Evolutionary conservation across 2,888 invertebrate genomes (phyloP), one percentile per base, ranked within the genome.

Genomic region (Cheilosia soror): DNA sequence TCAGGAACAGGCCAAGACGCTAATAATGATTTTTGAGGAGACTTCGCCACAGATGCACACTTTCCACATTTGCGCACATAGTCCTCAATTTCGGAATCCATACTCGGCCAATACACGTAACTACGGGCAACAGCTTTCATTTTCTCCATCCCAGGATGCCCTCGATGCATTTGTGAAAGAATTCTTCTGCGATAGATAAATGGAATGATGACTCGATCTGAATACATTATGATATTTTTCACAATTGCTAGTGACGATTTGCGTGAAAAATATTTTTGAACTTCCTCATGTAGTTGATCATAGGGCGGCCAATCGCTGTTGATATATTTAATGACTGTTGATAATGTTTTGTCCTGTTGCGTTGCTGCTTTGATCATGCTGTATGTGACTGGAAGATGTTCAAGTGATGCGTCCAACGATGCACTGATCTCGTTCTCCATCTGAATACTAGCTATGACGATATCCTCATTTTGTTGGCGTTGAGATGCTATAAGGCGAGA

Each of bases 261-360:
- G 6, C 44, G 44, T 44, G 44, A 44, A 44, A 44, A n/a, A 44
- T 44, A 42, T 44, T 44, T 44, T 44, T 15, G n/a, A 44, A 44
- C 44, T 15, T 44, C 44, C 6, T 44, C 44, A 15, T 44, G 13
- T 15, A 44, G 44, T 6, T 44, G 44, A 87, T 87, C 31, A 75
- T 55, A 20, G 81, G 66, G 13, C 7, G 6, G 40, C 33, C 33
- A 33, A 7, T 33, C 7, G 33, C 6, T 33, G 33, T 33, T 33
- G 33, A 33, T 33, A 7, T 33, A 7, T 33, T 33, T 33, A 33
- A 33, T 7, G 7, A 33, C 33, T 7, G 33, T 33, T 33, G 33
- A 6, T 6, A 33, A 7, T 7, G 33, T 33, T 7, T 33, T 40
- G 13, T 13, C 13, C 4, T 40, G 11, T 1, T 40, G 13, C 11